phyloP scores from a whole-genome alignment of 2,888 invertebrate species.

The Xestobium rufovillosum region DNA sequence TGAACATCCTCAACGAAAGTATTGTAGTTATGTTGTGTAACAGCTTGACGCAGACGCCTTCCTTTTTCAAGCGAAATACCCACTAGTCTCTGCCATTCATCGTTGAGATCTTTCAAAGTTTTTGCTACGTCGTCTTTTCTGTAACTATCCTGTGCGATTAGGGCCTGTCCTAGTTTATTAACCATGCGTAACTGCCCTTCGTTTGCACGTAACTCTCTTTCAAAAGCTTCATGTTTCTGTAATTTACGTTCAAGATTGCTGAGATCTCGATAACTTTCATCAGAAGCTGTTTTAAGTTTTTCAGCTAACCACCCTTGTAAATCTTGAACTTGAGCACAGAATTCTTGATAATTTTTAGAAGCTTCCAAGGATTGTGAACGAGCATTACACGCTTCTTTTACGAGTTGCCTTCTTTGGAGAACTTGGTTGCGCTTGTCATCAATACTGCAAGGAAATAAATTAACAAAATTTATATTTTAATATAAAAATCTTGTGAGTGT shows the following conservation, averaged over 20 bases:
- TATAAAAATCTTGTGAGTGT: conserved; percentile 29
- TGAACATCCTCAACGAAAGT: conserved; percentile 85
- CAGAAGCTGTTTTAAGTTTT: conserved; percentile 83
- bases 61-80: conserved; percentile 58
- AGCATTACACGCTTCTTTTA: conserved; percentile 66
- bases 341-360: conserved; percentile 85
- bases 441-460: conserved; percentile 47
- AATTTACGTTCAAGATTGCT: conserved; percentile 84
- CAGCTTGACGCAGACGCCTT: conserved; percentile 79
- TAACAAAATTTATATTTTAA: neutral
- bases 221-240: conserved; percentile 96
- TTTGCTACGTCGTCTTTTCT: conserved; percentile 61
- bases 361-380: conserved; percentile 70
- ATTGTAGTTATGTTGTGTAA: conserved; percentile 70
- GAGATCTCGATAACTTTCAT: conserved; percentile 87
- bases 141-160: conserved; percentile 65
- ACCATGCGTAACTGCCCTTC: conserved; percentile 85
- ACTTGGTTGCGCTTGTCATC: conserved; percentile 68
- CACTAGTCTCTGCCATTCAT: conserved; percentile 69
- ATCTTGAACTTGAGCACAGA: conserved; percentile 87
- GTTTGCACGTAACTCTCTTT: conserved; percentile 88
- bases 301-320: conserved; percentile 84
- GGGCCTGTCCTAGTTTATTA: conserved; percentile 68
- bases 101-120: conserved; percentile 62
- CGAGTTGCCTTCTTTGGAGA: conserved; percentile 61